Base-by-base conservation (phyloP, 2,888 invertebrate genomes). In the Ochlodes sylvanus region DNA sequence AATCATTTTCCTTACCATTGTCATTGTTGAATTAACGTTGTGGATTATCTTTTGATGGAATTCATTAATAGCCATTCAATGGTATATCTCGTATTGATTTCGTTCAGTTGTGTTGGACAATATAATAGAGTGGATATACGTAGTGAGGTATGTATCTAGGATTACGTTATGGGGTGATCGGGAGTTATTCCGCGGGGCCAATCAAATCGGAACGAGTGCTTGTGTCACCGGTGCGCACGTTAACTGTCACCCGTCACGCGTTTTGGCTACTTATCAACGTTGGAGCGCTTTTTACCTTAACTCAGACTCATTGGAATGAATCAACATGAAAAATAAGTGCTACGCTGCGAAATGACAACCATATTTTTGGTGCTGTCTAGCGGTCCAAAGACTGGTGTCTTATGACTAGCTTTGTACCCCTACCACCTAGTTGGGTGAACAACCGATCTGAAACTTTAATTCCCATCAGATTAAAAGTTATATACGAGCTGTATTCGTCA, bases 171-270 rank as follows among this genome's bases (percentile, higher is more conserved):
- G 75, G 79, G 78, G 76, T 77, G 71, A 60, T 71, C 67, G 71
- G 69, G 50, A 70, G 64, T 68, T 57, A 71, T 71, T 72, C 57
- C 56, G 57, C 64, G 73, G 74, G 74, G 77, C 80, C 52, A 77
- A 79, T 84, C 79, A 84, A 84, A 84, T 84, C 77, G 77, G 77
- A 82, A 81, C 79, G 80, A 82, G 77, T 80, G 77, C 76, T 75
- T 78, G 80, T 84, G 79, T 79, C 79, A 73, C 66, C 52, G 66
- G 27, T 42, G 34, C 55, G 73, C 76, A 74, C 66, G 78, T 76
- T 85, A 84, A 85, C 80, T 78, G 79, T 76, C 77, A 74, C 71
- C 71, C 72, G 78, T 77, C 85, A 86, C 82, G 84, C 82, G 78
- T 76, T 52, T 38, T 27, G 47, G 56, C 61, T 61, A 68, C 58